Evolutionary conservation across 1,140 invertebrate species (phyloP), one percentile per base, ranked within the genome.

Genomic region (Acyrthosiphon pisum): DNA sequence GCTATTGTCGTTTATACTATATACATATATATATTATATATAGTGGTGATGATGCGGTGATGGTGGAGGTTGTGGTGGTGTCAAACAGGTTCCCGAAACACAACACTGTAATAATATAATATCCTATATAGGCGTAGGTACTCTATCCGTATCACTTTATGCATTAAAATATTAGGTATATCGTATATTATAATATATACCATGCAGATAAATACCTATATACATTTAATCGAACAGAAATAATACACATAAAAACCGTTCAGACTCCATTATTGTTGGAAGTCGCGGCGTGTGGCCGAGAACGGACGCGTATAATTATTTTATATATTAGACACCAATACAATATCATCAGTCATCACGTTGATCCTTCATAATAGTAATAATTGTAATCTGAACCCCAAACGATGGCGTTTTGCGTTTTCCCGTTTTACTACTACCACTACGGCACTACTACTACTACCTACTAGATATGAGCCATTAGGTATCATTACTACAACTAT

Each of bases 1-100:
- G 26, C 48, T 89, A 90, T 60, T 90, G 53, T 68, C 89, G 37
- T 76, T 18, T 76, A 76, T n/a, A 76, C 30, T 4, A 76, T n/a
- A 76, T 53, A 53, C 14, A 76, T n/a, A 76, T 53, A 53, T 6
- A 53, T 53, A 53, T 50, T 60, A 60, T 60, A 60, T 60, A 60
- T 14, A 60, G 53, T 53, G 53, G 22, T 3, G 53, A 23, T 9
- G 56, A 14, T 68, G 22, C 7, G 53, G 6, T 9, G 56, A 4
- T n/a, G 11, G 48, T 22, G 50, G 4, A 18, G 60, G 60, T n/a
- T 30, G 60, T 18, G 60, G 44, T 26, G 18, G 81, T 44, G 48
- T 56, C 81, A 86, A 93, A 93, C 91, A 93, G 91, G 91, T 93
- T 93, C 91, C 91, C 91, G 35, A 93, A 93, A 84, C 90, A 35